Evolutionary conservation across 2,113 vertebrate genomes (phyloP).

Genomic region (Heloderma charlesbogerti): DNA sequence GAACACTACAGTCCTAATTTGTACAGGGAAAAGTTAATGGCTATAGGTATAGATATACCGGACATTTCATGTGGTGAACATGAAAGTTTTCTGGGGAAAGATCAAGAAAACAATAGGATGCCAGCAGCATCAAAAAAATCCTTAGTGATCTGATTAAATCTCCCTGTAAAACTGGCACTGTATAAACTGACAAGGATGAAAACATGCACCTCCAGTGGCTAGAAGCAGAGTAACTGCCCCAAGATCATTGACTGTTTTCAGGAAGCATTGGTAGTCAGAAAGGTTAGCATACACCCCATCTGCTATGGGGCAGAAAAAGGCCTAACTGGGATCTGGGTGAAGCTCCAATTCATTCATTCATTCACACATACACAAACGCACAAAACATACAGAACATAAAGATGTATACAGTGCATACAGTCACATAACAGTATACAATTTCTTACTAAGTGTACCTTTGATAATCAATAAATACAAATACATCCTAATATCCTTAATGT

Average conservation of each 20-base stretch:
- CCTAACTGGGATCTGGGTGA: not conserved
- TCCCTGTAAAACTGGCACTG: not conserved
- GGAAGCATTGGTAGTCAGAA: not conserved
- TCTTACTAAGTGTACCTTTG: no score
- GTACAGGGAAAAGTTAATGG: not conserved
- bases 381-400: not conserved
- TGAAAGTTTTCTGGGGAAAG: not conserved
- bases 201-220: not conserved
- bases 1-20: not conserved
- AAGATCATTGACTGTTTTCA: not conserved
- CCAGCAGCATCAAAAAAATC: not conserved
- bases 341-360: no score
- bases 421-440: no score
- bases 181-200: not conserved
- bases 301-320: not conserved
- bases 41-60: not conserved
- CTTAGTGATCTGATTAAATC: not conserved
- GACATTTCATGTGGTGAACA: not conserved
- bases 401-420: no score
- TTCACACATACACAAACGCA: not conserved
- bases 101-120: not conserved
- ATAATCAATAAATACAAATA: not conserved
- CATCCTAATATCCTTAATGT: not conserved
- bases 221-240: not conserved
- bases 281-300: not conserved